Evolutionary conservation across 2,113 vertebrate species (phyloP), one percentile per base, ranked within the genome.

Genomic region (Donacobius atricapilla): DNA sequence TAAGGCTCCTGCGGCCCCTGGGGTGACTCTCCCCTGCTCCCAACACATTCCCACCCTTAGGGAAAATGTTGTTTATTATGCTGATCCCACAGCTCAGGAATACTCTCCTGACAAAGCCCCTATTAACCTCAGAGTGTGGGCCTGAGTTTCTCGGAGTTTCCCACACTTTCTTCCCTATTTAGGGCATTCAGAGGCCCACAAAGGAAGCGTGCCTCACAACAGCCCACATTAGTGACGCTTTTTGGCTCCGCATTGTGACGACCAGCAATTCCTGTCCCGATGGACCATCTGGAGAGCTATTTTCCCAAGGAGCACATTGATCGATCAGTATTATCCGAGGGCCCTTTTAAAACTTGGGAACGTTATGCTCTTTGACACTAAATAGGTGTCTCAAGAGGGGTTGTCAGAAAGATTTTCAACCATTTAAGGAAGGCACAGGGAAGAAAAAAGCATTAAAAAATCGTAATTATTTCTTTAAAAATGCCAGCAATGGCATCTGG

Each of bases 151-250:
- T 98, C 97, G 60, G 96, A 96, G 98, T 98, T 98, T 99, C 99
- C 98, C 99, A 99, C 99, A 99, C 98, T 99, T 98, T 95, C 97
- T 90, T 80, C 97, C 96, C 98, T 94, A 98, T 98, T 98, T 97
- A 98, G 93, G 97, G 92, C 97, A 97, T 98, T 98, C 83, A 96
- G 89, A 95, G 94, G 78, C 56, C 92, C 89, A 99, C 98, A 98
- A 99, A 98, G 97, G 98, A 98, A 98, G 98, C 98, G 98, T 99
- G 99, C 99, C 98, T 98, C 98, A 98, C 98, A 98, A 98, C 98
- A 98, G 98, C 98, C 97, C 97, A 95, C 98, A 98, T 99, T 99
- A 99, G 98, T 98, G 97, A 98, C 93, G 98, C 98, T 98, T 96
- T 98, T 98, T 98, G 98, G 98, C 98, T 98, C 98, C 71, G 91